phyloP scores from a whole-genome alignment of 2,113 vertebrate species.

The Cyrtonyx montezumae region DNA sequence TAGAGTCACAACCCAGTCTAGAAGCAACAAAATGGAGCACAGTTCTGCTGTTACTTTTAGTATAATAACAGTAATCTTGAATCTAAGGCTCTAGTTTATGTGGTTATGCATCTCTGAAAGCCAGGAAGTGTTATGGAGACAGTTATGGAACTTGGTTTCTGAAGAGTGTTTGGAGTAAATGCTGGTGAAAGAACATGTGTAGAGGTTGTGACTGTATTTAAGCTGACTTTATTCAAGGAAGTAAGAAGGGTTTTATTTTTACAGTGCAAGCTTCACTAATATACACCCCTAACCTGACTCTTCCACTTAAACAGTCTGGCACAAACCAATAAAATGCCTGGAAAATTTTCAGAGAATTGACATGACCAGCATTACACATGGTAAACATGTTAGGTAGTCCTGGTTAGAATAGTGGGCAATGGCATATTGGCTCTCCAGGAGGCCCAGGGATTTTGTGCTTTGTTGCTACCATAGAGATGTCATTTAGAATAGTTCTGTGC shows the following conservation, averaged over 20 bases:
- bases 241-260: neutral
- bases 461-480: neutral
- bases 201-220: neutral
- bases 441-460: neutral
- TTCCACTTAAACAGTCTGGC: neutral
- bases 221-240: neutral
- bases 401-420: neutral
- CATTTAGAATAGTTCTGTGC: neutral
- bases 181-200: accelerated
- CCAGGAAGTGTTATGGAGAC: neutral
- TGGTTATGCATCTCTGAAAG: neutral
- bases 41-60: neutral
- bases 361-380: accelerated
- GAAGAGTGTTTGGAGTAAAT: neutral
- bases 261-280: neutral
- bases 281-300: neutral
- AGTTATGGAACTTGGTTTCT: neutral
- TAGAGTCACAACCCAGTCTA: neutral
- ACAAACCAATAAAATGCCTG: neutral
- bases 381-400: neutral
- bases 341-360: neutral
- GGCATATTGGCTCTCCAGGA: neutral
- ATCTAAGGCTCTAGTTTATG: neutral
- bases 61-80: constrained; percentile 3
- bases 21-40: neutral